Base-by-base conservation (phyloP, 2,113 vertebrate genomes). In the Gymnorhina tibicen region DNA sequence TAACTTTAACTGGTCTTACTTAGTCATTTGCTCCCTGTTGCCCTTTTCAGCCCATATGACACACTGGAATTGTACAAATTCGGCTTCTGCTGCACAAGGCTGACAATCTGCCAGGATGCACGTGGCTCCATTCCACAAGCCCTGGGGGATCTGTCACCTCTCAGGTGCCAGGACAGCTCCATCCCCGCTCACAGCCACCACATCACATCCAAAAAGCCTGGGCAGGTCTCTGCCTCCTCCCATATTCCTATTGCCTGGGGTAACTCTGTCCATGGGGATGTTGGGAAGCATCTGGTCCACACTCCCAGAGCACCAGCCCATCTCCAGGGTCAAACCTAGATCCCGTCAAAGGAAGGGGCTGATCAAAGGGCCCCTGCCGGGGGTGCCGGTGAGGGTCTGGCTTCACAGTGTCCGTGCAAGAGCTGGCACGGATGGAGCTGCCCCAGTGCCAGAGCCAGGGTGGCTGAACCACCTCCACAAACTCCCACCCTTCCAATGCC, bases 351-450 rank as follows among this genome's bases (percentile, higher is more conserved):
- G 53, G 33, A 7, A 37, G 32, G 0, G 19, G 60, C 18, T 56
- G 66, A 69, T 28, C 46, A 22, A 17, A 77, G 77, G 32, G 20
- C 33, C 49, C 5, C 33, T 12, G 18, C 30, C 2, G 0, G 18
- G 16, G 49, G 52, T n/a, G 11, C 28, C 13, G 0, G 44, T 0
- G 0, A 18, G 59, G 13, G 7, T 39, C 64, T 58, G 13, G 3
- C 47, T 63, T 52, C 2, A 1, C 3, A 1, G 62, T 11, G 22
- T 4, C 35, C 2, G 1, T 1, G 10, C 0, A 0, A n/a, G 41
- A 59, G 76, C 72, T 32, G 20, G 35, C 58, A 10, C 0, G 0
- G 68, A 14, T 5, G 18, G 1, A 1, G 69, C 53, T 8, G 6
- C 17, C 16, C 21, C 35, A 17, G 41, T 0, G 1, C 13, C 24